These are phyloP conservation scores for Serinus canaria DNA, from an alignment of 2,113 vertebrate species.

Conservation along the genomic window DNA sequence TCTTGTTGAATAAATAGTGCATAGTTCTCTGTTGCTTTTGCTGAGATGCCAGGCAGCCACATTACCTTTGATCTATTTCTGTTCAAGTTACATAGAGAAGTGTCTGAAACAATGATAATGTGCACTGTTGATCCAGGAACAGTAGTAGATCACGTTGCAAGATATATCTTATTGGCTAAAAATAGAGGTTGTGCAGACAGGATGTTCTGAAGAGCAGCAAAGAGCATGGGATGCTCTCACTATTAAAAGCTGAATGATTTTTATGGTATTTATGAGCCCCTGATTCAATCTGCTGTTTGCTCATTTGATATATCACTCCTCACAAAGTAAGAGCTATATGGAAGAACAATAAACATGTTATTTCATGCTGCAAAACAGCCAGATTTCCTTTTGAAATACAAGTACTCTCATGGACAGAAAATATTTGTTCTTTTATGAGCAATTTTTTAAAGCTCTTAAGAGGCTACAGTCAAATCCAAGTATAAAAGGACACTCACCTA, in stretches of 20 bases:
- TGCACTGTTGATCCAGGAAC: conserved; percentile 44
- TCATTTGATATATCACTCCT: background rate
- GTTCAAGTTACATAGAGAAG: conserved; percentile 18
- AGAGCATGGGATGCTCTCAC: background rate
- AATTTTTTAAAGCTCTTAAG: background rate
- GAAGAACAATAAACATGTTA: background rate
- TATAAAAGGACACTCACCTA: background rate
- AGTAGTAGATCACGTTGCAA: conserved; percentile 7
- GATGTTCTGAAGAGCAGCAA: background rate
- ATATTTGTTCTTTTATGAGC: background rate
- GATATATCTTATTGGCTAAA: conserved; percentile 34
- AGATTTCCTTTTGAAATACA: background rate
- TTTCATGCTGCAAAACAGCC: background rate
- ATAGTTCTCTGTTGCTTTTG: conserved; percentile 3
- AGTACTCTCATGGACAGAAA: background rate
- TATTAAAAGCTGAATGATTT: background rate
- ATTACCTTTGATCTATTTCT: conserved; percentile 47
- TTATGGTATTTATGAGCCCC: background rate
- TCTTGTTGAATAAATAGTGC: background rate
- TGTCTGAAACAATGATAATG: conserved; percentile 26
- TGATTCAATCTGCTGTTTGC: conserved; percentile 2
- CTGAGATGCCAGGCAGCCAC: background rate
- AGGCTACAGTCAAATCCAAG: background rate
- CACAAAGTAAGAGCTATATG: background rate
- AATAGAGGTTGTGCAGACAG: conserved; percentile 15